Conservation (phyloP, 2,113 vertebrate species). For the Ploceus nigricollis region DNA sequence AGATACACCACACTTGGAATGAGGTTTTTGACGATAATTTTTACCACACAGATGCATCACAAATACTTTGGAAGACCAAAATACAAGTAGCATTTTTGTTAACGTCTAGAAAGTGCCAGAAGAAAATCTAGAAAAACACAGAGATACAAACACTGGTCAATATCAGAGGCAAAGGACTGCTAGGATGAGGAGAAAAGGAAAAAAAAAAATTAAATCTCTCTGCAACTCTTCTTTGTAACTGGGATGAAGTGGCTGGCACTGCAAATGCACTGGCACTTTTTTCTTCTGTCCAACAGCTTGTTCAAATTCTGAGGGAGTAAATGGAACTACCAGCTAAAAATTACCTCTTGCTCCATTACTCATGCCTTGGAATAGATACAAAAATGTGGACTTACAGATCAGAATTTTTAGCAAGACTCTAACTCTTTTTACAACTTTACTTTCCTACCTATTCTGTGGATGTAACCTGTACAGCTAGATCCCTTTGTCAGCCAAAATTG, state of each 20-base stretch:
- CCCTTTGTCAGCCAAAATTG: background rate
- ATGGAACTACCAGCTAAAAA: background rate
- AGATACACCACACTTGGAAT: background rate
- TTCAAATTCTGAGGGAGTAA: background rate
- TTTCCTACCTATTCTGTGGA: background rate
- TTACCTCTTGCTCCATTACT: background rate
- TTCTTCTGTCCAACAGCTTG: background rate
- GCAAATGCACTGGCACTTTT: background rate
- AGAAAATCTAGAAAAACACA: background rate
- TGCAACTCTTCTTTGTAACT: background rate
- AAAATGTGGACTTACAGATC: background rate
- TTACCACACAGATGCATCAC: background rate
- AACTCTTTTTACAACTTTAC: background rate
- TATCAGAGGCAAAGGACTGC: background rate
- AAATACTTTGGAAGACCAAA: background rate
- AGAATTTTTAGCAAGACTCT: background rate
- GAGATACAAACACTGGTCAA: background rate
- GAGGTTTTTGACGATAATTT: background rate
- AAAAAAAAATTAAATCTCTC: background rate
- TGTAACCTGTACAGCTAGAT: background rate
- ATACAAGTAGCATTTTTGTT: background rate
- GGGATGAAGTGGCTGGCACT: background rate
- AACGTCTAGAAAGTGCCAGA: background rate
- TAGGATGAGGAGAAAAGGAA: background rate
- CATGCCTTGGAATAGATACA: background rate